Conservation (phyloP, 1,140 invertebrate species). For the Calycopis cecrops region DNA sequence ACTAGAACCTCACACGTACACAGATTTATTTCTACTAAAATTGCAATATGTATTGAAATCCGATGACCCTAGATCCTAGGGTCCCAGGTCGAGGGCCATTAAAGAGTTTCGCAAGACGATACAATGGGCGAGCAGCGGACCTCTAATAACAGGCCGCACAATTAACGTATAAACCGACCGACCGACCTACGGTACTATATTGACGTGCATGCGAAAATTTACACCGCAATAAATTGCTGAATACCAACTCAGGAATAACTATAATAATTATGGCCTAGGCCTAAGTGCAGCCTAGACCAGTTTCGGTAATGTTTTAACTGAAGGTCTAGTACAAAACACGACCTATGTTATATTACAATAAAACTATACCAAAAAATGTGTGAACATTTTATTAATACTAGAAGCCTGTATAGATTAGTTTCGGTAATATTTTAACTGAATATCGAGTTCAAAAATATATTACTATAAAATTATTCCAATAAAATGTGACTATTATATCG, state of each 20-base stretch:
- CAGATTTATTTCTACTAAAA: not conserved
- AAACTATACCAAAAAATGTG: too few relatives aligned
- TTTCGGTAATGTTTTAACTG: too few relatives aligned
- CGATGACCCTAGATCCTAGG: constrained; percentile 15
- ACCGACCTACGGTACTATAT: constrained; percentile 17
- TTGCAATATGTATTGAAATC: constrained; percentile 19
- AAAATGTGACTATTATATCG: too few relatives aligned
- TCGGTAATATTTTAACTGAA: too few relatives aligned
- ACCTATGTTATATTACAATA: too few relatives aligned
- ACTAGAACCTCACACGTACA: not conserved
- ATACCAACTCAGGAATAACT: not conserved
- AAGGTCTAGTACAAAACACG: too few relatives aligned
- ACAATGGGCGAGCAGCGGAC: constrained; percentile 17
- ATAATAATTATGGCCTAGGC: not conserved
- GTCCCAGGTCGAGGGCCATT: constrained; percentile 16
- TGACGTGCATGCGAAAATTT: constrained; percentile 21
- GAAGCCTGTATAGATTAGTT: too few relatives aligned
- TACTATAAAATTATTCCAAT: too few relatives aligned
- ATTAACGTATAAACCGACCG: constrained; percentile 18
- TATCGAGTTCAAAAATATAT: too few relatives aligned
- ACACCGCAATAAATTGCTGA: constrained; percentile 16
- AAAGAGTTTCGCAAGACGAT: constrained; percentile 18
- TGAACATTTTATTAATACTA: too few relatives aligned
- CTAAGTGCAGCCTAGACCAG: too few relatives aligned
- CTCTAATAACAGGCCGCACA: constrained; percentile 18